Base-by-base conservation (phyloP, 2,797 vertebrate species). In the Odontamblyopus rebecca region DNA sequence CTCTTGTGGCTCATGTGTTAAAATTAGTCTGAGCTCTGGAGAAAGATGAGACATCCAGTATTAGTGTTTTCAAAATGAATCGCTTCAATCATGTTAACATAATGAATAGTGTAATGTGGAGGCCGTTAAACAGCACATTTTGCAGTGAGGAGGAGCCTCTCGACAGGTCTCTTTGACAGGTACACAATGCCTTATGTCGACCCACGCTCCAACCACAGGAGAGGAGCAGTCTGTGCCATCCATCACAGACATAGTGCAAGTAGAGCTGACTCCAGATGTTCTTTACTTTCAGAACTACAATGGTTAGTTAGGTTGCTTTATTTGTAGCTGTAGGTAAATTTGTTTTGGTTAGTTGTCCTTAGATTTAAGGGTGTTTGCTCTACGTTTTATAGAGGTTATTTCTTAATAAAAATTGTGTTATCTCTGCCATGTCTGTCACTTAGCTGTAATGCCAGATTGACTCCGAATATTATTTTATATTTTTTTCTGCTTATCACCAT, bases 51-150 rank as follows among this genome's bases (percentile, higher is more conserved):
- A 76, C 81, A 67, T 62, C 2, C 38, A 48, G 63, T 65, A 53
- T 78, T 79, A 79, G 73, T 82, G 79, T 79, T 63, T 86, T 82
- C 81, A 85, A 82, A 74, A 13, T 73, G 61, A 80, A 82, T 71
- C 67, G 72, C 75, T 84, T 88, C 80, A 86, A 87, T 91, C 87
- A 89, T 88, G 89, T 91, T 89, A 85, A 82, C 73, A 78, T 90
- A 91, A 93, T 90, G 88, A 90, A 85, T 51, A 67, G 63, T 63
- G 77, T 83, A 87, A 85, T 82, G 72, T 82, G 73, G 75, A 53
- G 73, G 77, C 79, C 85, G 86, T 89, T 89, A 68, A 86, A 86
- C 85, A 86, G 75, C 80, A 80, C 81, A 79, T 78, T 87, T 70
- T 71, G 65, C 69, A 19, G 57, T n/a, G 63, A 80, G 71, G 62